Evolutionary conservation across 2,888 invertebrate species (phyloP), one percentile per base, ranked within the genome.

Genomic region (Eretmocerus hayati): DNA sequence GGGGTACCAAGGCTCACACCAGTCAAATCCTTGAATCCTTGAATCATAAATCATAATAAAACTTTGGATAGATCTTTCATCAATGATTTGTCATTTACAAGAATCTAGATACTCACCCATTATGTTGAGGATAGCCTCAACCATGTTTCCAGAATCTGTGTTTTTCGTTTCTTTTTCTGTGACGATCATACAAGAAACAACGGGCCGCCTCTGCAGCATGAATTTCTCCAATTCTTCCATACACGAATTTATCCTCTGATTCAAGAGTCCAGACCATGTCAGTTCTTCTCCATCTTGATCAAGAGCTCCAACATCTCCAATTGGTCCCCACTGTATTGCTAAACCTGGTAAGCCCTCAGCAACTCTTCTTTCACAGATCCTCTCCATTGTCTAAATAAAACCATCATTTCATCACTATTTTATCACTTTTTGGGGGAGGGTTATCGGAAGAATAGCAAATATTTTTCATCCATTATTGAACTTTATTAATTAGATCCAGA

Each of bases 211-310:
- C 4, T 64, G 68, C 53, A 84, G 83, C 46, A 97, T 72, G 71
- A 96, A 80, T 36, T 73, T 75, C 63, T 87, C 85, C 23, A 94
- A 72, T 2, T 84, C 78, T 4, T 81, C 74, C 6, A 94, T 74
- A 64, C 92, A 93, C 0, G 89, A 91, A 0, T 81, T 78, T 60
- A 94, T 87, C 57, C 84, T 79, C 67, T 94, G 94, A 52, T 90
- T 90, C 3, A 90, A 73, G 0, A 91, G 92, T 9, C 93, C 93
- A 41, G 81, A 81, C 33, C 84, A 84, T 52, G 83, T 80, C 23
- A 84, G 69, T 56, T 84, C 83, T 19, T 81, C 77, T 53, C 83
- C 78, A 2, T 83, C 81, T 51, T 84, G 83, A 55, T 81, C 77
- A 81, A 81, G 79, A 43, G 89, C 87, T 3, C 87, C 83, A 16